Conservation (phyloP, 2,113 vertebrate species). For the Taxidea taxus region DNA sequence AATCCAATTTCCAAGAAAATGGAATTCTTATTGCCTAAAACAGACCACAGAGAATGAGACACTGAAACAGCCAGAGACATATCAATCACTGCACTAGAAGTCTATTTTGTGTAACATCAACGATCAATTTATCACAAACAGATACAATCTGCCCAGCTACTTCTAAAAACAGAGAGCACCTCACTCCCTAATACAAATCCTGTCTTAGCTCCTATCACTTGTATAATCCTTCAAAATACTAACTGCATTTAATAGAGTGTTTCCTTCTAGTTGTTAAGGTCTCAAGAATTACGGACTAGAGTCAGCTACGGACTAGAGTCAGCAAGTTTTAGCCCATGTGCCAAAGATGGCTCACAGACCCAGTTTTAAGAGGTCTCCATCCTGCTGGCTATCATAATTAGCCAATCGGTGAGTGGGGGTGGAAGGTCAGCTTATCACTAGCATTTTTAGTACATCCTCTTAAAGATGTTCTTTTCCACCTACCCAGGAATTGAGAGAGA, state of each 20-base stretch:
- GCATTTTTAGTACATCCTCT: constrained; percentile 45
- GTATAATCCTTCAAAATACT: not conserved
- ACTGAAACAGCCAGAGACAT: not conserved
- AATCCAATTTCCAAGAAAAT: not conserved
- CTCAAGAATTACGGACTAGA: not conserved
- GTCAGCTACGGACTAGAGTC: not conserved
- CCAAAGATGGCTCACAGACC: not conserved
- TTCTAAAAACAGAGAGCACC: not conserved
- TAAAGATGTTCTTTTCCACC: constrained; percentile 21
- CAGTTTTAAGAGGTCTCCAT: not conserved
- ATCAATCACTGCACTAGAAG: not conserved
- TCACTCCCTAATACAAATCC: not conserved
- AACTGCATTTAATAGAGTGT: not conserved
- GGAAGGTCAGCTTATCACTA: not conserved
- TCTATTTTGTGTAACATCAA: not conserved
- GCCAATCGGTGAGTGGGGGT: not conserved
- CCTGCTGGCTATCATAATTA: not conserved
- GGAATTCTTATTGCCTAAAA: not conserved
- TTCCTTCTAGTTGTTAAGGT: not conserved
- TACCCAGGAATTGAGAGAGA: constrained; percentile 1
- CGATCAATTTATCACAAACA: not conserved
- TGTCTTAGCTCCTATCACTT: not conserved
- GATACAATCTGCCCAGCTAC: not conserved
- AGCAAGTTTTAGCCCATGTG: not conserved
- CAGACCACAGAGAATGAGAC: not conserved